These are phyloP conservation scores for Chrysolina haemoptera DNA, from an alignment of 2,888 invertebrate genomes.

Conservation along the genomic window DNA sequence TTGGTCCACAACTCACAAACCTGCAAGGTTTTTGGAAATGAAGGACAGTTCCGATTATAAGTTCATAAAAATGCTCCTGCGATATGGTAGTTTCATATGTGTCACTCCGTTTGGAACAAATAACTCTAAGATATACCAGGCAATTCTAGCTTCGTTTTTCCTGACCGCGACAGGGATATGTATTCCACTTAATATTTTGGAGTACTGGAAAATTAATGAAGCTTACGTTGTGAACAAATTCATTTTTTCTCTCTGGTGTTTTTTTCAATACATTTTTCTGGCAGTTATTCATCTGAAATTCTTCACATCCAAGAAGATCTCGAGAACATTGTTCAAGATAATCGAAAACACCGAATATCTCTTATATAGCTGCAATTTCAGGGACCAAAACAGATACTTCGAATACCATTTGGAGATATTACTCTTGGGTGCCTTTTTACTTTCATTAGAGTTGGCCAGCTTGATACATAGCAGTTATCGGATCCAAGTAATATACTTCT, in stretches of 20 bases:
- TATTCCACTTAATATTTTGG: background rate
- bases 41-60: background rate
- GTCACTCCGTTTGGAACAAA: background rate
- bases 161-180: background rate
- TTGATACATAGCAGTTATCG: background rate
- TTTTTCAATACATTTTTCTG: background rate
- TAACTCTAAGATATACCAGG: background rate
- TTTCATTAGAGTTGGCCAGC: background rate
- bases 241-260: background rate
- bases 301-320: background rate
- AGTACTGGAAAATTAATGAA: background rate
- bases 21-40: background rate
- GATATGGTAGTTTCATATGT: background rate
- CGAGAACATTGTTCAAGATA: background rate
- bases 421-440: background rate
- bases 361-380: background rate
- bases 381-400: background rate
- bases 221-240: background rate
- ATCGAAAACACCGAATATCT: background rate
- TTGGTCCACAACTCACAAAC: background rate
- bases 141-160: background rate
- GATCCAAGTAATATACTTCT: background rate
- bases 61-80: background rate
- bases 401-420: background rate
- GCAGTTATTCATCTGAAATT: background rate